Evolutionary conservation across 2,113 vertebrate genomes (phyloP).

Genomic region (Poeciliopsis turrubarensis): DNA sequence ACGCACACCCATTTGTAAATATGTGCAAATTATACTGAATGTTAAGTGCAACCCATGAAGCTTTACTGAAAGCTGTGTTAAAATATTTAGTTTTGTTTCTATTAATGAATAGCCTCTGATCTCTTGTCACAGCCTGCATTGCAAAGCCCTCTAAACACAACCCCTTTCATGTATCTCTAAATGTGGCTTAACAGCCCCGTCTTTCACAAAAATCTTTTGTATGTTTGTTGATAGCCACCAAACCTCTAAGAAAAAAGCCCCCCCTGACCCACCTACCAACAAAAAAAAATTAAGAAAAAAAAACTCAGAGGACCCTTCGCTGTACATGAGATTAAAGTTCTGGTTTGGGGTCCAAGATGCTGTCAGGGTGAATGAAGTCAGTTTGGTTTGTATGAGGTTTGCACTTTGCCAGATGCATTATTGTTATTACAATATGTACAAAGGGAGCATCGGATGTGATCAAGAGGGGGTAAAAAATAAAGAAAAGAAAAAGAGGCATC

Average conservation of each 20-base stretch:
- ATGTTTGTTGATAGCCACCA: constrained; percentile 58
- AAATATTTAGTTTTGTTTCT: constrained; percentile 52
- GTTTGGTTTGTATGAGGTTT: constrained; percentile 61
- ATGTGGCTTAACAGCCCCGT: constrained; percentile 22
- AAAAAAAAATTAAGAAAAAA: constrained; percentile 5
- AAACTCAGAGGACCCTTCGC: constrained; percentile 25
- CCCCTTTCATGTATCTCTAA: constrained; percentile 32
- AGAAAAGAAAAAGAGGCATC: constrained; percentile 40
- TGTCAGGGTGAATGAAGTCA: constrained; percentile 18
- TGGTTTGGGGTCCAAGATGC: constrained; percentile 24
- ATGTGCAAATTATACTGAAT: constrained; percentile 73
- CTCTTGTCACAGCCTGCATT: constrained; percentile 17
- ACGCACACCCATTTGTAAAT: constrained; percentile 76
- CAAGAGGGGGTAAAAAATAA: neutral
- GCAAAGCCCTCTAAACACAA: neutral
- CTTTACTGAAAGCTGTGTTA: constrained; percentile 62
- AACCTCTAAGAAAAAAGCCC: constrained; percentile 30
- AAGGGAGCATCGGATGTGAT: constrained; percentile 58
- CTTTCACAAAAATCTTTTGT: constrained; percentile 48
- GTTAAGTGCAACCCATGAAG: constrained; percentile 64
- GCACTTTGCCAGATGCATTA: constrained; percentile 63
- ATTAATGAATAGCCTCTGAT: constrained; percentile 29
- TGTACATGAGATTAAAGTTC: constrained; percentile 68
- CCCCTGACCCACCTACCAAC: neutral
- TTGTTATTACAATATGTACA: constrained; percentile 56